Conservation (phyloP, 2,888 invertebrate genomes). For the Meghimatium bilineatum region DNA sequence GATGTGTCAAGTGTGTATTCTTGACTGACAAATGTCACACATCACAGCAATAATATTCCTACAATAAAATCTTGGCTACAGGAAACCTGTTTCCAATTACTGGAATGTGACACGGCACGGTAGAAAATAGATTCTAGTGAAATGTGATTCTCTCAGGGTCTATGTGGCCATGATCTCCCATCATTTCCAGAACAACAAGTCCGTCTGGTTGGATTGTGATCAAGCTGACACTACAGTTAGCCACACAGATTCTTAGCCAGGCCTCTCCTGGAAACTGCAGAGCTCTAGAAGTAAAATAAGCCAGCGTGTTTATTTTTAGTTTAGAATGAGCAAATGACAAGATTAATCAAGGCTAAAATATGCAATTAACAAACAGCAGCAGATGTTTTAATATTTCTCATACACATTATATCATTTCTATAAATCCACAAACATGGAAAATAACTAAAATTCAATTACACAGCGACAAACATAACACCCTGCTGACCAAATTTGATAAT, state of each 20-base stretch:
- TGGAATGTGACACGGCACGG: not conserved
- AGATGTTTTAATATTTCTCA: too few relatives aligned
- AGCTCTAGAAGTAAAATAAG: constrained; percentile 82
- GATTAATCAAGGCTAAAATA: too few relatives aligned
- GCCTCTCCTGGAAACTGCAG: constrained; percentile 97
- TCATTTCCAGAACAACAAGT: constrained; percentile 86
- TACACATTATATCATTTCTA: too few relatives aligned
- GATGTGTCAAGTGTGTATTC: too few relatives aligned
- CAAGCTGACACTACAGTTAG: constrained; percentile 96
- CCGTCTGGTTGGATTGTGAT: constrained; percentile 89
- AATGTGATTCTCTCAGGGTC: constrained; percentile 81
- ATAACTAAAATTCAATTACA: too few relatives aligned
- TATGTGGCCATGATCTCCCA: constrained; percentile 95
- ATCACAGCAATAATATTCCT: too few relatives aligned
- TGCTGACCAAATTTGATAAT: too few relatives aligned
- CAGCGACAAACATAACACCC: too few relatives aligned
- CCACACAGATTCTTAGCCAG: constrained; percentile 93
- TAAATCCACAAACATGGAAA: too few relatives aligned
- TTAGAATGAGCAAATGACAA: not conserved
- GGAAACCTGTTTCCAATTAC: not conserved
- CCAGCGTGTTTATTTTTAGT: not conserved
- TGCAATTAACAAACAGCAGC: too few relatives aligned
- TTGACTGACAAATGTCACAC: too few relatives aligned
- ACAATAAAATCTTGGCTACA: not conserved
- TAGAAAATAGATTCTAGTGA: constrained; percentile 21